phyloP scores from a whole-genome alignment of 2,888 invertebrate genomes.

The Lacanobia wlatinum region DNA sequence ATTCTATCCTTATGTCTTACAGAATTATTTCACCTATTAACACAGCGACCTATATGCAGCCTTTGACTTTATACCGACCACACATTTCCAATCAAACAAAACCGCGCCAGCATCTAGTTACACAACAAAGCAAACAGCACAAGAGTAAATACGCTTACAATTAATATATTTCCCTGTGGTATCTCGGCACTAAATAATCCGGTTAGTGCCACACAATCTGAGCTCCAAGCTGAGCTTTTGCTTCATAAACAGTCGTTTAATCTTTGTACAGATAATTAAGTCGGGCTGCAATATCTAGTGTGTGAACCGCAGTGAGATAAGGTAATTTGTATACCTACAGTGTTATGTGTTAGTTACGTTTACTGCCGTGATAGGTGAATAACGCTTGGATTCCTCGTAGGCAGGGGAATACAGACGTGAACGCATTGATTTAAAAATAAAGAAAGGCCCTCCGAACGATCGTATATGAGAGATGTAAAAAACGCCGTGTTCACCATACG shows the following conservation, averaged over 20 bases:
- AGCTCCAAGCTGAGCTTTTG: slow-evolving; percentile 8
- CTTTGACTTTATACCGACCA: neutral
- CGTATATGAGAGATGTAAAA: too few relatives aligned
- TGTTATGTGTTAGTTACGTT: neutral
- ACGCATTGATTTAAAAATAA: too few relatives aligned
- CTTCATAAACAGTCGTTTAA: slow-evolving; percentile 47
- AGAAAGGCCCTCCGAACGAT: too few relatives aligned
- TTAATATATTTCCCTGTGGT: slow-evolving; percentile 35
- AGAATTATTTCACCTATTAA: neutral
- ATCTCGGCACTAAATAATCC: slow-evolving; percentile 22
- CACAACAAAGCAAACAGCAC: slow-evolving; percentile 21
- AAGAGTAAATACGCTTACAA: slow-evolving; percentile 34
- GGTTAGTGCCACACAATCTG: slow-evolving; percentile 25
- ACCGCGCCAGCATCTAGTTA: neutral
- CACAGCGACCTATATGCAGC: neutral
- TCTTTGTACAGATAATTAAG: slow-evolving; percentile 45
- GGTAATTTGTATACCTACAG: neutral
- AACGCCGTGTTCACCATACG: too few relatives aligned
- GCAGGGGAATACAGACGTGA: neutral
- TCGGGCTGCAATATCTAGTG: slow-evolving; percentile 6
- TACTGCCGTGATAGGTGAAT: neutral
- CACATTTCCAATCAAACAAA: slow-evolving; percentile 26
- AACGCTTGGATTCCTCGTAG: neutral
- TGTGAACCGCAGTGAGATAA: neutral
- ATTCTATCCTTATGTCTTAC: too few relatives aligned